phyloP scores from a whole-genome alignment of 30 jellyfish, hydroid and myxozoan species.

The Clytia hemisphaerica region DNA sequence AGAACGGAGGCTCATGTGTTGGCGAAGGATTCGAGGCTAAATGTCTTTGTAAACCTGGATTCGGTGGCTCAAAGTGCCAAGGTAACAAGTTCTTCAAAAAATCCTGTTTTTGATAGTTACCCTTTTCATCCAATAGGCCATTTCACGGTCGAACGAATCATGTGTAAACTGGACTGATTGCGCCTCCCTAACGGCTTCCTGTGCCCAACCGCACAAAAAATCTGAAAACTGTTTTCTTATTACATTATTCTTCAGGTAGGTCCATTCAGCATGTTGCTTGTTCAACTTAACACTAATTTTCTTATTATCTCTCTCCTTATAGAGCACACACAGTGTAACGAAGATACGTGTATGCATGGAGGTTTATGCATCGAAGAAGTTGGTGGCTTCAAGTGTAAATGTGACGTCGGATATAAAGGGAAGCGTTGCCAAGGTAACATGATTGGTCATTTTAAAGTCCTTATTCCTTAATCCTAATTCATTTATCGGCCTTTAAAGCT shows the following conservation, averaged over 20 bases:
- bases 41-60: constrained; percentile 87
- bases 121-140: background rate
- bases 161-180: too few species aligned
- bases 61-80: constrained; percentile 73
- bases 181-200: too few species aligned
- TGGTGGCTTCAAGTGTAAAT: constrained; percentile 84
- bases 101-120: background rate
- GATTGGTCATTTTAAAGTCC: background rate
- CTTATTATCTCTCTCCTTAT: too few species aligned
- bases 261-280: too few species aligned
- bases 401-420: constrained; percentile 95
- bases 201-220: too few species aligned
- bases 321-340: constrained; percentile 98
- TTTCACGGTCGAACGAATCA: too few species aligned
- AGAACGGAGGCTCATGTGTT: constrained; percentile 86
- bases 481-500: background rate
- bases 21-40: constrained; percentile 60
- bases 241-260: too few species aligned
- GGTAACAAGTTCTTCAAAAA: constrained; percentile 36
- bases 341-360: constrained; percentile 96
- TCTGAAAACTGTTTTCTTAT: too few species aligned
- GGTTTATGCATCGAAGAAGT: constrained; percentile 84
- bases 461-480: background rate
- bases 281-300: too few species aligned
- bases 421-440: constrained; percentile 86